Evolutionary conservation across 1,140 invertebrate genomes (phyloP), one percentile per base, ranked within the genome.

Genomic region (Geopemphigus sp.): DNA sequence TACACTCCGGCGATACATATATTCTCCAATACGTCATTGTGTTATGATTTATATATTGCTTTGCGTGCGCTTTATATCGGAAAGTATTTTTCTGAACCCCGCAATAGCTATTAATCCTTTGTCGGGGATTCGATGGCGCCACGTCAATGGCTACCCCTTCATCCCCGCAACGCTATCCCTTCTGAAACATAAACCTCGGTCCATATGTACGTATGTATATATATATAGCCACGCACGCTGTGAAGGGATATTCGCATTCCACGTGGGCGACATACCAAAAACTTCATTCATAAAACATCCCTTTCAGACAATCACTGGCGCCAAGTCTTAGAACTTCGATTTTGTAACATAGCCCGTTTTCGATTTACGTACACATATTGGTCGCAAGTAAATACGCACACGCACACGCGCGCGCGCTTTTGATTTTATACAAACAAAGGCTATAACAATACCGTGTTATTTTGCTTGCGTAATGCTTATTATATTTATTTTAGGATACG

Each of bases 201-300:
- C 73, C 56, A 24, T 61, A n/a, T 39, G 8, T 8, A 39, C 32
- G 8, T 8, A 39, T 39, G 8, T 39, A 39, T 39, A 39, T 39
- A 39, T 39, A 39, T 39, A 78, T 59, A 63, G 39, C 26, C 61
- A 78, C 57, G 61, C 74, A 63, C 74, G 74, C 73, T 59, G 74
- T 54, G 74, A 47, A 63, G 74, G 57, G 57, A 78, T 63, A 63
- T 78, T 78, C 57, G 57, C 74, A 78, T 78, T 78, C 74, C 74
- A 78, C 74, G 74, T 78, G 74, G 74, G 74, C 74, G 74, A 78
- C 74, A 61, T 63, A 63, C 74, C 74, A 63, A 78, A 78, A 78
- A 78, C 74, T 78, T 78, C 74, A 78, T 78, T 78, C 74, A 78
- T 78, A 78, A 78, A 78, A 78, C 74, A 78, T 78, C 74, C 56